Base-by-base conservation (phyloP, 2,888 invertebrate species). In the Ariolimax columbianus region DNA sequence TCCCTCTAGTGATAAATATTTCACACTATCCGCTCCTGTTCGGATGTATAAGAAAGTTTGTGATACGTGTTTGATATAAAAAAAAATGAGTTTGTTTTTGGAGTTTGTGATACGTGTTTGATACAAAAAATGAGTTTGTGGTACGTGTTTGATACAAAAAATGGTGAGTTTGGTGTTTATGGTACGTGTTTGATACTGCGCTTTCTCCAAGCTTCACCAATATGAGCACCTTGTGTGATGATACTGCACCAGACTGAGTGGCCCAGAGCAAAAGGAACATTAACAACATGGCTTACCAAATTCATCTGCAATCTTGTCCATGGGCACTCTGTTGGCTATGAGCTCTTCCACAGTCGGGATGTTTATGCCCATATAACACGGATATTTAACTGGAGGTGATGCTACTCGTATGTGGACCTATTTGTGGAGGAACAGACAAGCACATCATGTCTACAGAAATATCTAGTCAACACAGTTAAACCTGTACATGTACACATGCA, bases 291-390 rank as follows among this genome's bases (percentile, higher is more conserved):
- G 3, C 75, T 51, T 88, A 97, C 98, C 98, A 89, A 99, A 97
- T 93, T 97, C 96, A 89, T 96, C 96, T 0, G 98, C 98, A 88
- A 99, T 95, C 93, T 98, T 96, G 26, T 96, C 95, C 0, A 96
- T 95, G 91, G 96, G 96, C 93, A 98, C 94, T 94, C 96, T 96
- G 95, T 98, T 98, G 80, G 99, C 99, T 90, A 99, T 97, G 40
- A 99, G 96, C 94, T 99, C 99, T 92, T 98, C 97, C 75, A 97
- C 95, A 0, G 99, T 99, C 26, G 99, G 99, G 89, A 99, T 99
- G 94, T 99, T 99, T 93, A 99, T 99, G 77, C 99, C 99, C 99
- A 99, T 99, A 94, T 98, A 99, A 94, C 99, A 99, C 11, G 94
- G 94, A 83, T 93, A 89, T 79, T 91, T 96, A 73, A 99, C 95